A percentile compares a stretch with the other conserved stretches of the same genome.
Evolutionary conservation across 2,797 vertebrate species (phyloP).

Genomic region (Rhinogobio ventralis): DNA sequence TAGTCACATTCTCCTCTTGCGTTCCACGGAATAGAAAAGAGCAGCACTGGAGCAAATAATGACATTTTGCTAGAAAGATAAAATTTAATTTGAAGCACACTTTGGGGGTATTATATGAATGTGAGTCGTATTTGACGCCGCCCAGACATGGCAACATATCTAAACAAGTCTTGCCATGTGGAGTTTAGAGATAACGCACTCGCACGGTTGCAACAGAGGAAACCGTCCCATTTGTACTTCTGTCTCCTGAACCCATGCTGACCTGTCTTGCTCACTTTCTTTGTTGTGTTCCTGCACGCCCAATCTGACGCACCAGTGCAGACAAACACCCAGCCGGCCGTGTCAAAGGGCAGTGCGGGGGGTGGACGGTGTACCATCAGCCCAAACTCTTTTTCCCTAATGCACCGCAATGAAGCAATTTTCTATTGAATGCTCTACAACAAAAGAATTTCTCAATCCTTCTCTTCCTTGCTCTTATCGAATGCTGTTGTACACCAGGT

Average conservation of each 20-base stretch:
- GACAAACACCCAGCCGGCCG: background rate
- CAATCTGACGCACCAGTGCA: background rate
- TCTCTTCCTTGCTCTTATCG: background rate
- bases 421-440: constrained; percentile 48
- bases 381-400: constrained; percentile 20
- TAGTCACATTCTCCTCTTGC: background rate
- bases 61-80: background rate
- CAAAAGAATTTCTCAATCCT: constrained; percentile 49
- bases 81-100: background rate
- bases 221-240: constrained; percentile 39
- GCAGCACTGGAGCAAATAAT: background rate
- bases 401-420: constrained; percentile 36
- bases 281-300: background rate
- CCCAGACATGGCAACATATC: constrained; percentile 36
- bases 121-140: background rate
- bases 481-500: no score
- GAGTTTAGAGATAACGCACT: constrained; percentile 67
- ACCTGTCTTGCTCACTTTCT: background rate
- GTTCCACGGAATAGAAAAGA: background rate
- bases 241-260: background rate
- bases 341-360: constrained; percentile 1
- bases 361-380: constrained; percentile 24
- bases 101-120: background rate
- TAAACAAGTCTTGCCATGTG: constrained; percentile 54
- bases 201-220: constrained; percentile 39